Evolutionary conservation across 2,113 vertebrate genomes (phyloP).

Genomic region (Austrofundulus limnaeus): DNA sequence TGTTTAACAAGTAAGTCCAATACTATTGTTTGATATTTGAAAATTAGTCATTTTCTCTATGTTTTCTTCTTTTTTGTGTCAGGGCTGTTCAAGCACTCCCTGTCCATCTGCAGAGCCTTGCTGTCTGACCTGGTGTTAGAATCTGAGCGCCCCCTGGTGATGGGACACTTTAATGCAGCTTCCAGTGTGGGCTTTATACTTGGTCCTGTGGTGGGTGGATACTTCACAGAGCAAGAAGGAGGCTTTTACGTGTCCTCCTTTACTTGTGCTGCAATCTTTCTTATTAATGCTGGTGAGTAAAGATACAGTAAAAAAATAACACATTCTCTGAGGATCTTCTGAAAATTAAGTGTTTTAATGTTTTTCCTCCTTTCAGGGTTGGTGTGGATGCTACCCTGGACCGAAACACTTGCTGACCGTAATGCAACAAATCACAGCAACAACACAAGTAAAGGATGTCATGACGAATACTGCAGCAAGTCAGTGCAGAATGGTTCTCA

Average conservation of each 20-base stretch:
- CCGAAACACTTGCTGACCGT: constrained; percentile 47
- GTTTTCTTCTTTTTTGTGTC: constrained; percentile 33
- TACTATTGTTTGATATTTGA: too few relatives aligned
- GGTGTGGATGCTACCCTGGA: constrained; percentile 89
- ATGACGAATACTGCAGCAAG: constrained; percentile 38
- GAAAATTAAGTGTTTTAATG: not conserved
- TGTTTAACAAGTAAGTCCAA: too few relatives aligned
- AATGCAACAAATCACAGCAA: constrained; percentile 53
- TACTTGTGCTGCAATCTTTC: constrained; percentile 87
- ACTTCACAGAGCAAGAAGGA: constrained; percentile 87
- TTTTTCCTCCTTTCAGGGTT: constrained; percentile 77
- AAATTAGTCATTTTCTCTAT: not conserved
- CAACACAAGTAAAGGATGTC: constrained; percentile 31
- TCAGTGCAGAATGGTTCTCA: constrained; percentile 56
- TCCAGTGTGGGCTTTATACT: constrained; percentile 93
- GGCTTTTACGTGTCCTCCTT: constrained; percentile 90
- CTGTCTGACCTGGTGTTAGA: constrained; percentile 91
- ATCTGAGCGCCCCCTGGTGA: constrained; percentile 87
- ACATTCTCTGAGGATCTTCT: not conserved
- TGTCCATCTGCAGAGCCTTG: constrained; percentile 93
- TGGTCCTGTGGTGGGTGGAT: constrained; percentile 92
- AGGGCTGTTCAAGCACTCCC: constrained; percentile 97
- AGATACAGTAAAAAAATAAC: not conserved
- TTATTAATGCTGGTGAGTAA: constrained; percentile 89
- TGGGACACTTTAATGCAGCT: constrained; percentile 91